Conservation (phyloP, 2,113 vertebrate genomes). For the Zosterops lateralis region DNA sequence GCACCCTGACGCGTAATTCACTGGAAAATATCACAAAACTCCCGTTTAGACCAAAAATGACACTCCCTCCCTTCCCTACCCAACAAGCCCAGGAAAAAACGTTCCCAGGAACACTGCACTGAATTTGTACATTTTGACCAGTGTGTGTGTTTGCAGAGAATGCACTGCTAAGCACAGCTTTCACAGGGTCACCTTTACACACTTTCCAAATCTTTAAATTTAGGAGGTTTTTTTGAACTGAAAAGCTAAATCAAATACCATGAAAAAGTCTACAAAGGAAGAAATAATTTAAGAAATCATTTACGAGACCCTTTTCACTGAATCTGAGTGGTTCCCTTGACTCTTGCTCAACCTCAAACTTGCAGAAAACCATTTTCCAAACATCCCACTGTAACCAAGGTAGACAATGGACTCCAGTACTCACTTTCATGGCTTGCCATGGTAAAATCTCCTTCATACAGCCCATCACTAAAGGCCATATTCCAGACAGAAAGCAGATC, state of each 20-base stretch:
- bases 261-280: background rate
- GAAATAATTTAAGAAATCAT: background rate
- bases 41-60: background rate
- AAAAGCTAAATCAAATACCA: background rate
- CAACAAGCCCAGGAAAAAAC: background rate
- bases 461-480: slow-evolving; percentile 96
- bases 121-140: background rate
- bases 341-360: background rate
- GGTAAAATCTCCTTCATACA: slow-evolving; percentile 95
- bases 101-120: background rate
- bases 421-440: slow-evolving; percentile 96
- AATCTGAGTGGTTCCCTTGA: background rate
- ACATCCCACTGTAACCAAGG: fast-evolving
- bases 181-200: background rate
- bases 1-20: slow-evolving; percentile 98
- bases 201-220: background rate
- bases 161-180: background rate
- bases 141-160: background rate
- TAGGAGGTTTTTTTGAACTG: background rate
- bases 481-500: slow-evolving; percentile 96
- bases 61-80: background rate
- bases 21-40: slow-evolving; percentile 64
- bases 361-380: background rate
- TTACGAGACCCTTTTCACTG: background rate
- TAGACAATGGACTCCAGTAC: slow-evolving; percentile 10